Conservation (phyloP, 92 coral and sea anemone species). For the Porites lobata region DNA sequence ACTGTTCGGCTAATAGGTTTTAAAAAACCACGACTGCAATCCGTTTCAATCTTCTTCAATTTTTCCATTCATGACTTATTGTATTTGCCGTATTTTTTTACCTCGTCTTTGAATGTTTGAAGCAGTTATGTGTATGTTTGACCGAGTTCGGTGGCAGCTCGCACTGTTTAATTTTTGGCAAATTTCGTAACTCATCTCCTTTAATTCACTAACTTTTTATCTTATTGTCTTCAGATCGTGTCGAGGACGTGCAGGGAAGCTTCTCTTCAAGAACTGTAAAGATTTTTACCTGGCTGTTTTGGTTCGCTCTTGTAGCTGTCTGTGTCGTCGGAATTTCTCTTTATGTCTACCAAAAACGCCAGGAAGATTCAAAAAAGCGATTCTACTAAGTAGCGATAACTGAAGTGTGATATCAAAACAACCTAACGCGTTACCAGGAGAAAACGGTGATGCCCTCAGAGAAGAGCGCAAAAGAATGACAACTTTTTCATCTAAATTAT, state of each 20-base stretch:
- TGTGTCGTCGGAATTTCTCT: conserved; percentile 76
- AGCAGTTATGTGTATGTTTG: too few relatives aligned
- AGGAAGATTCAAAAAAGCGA: conserved; percentile 88
- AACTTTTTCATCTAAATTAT: background rate
- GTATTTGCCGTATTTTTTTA: too few relatives aligned
- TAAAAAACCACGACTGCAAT: too few relatives aligned
- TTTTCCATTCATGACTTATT: too few relatives aligned
- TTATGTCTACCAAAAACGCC: conserved; percentile 90
- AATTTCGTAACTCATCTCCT: too few relatives aligned
- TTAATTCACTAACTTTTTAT: background rate
- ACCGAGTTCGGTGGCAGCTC: too few relatives aligned
- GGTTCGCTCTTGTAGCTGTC: conserved; percentile 79
- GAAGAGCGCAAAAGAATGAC: background rate
- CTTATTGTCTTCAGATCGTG: conserved; percentile 68
- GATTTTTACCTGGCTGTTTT: conserved; percentile 92
- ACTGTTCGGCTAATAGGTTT: too few relatives aligned
- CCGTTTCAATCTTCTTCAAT: too few relatives aligned
- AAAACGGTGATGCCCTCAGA: background rate
- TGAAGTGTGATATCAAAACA: background rate
- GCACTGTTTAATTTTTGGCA: too few relatives aligned
- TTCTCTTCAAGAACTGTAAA: conserved; percentile 88
- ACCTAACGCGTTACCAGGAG: too few relatives aligned
- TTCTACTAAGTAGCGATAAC: conserved; percentile 67
- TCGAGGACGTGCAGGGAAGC: conserved; percentile 87
- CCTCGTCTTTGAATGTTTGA: too few relatives aligned